Base-by-base conservation (phyloP, 1,140 invertebrate species). In the Mesaphorura yosii region DNA sequence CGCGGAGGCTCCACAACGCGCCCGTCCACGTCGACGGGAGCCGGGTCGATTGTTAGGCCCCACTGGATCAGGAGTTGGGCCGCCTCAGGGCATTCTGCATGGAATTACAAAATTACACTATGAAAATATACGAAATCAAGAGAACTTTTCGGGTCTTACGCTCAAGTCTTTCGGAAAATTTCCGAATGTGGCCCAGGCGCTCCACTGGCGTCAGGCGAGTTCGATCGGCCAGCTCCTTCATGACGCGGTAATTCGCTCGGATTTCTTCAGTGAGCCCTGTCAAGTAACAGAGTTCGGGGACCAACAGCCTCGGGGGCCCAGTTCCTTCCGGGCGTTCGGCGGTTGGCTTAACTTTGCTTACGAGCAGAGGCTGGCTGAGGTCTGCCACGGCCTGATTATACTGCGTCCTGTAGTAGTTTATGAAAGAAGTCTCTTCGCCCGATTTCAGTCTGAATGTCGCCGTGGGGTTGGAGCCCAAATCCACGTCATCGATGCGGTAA, bases 321-420 rank as follows among this genome's bases (percentile, higher is more conserved):
- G 29, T n/a, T 26, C 57, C 57, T 1, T 48, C 22, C 23, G 23
- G 48, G n/a, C 40, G 25, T 20, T 62, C 59, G 19, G 31, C 45
- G 14, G 51, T 55, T n/a, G n/a, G n/a, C 14, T 52, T 58, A 0
- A 57, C 52, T 1, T 46, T 34, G 19, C 44, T 52, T 3, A 59
- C 40, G 3, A 63, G 41, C 1, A 63, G 27, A 2, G 61, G 58
- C 34, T 63, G 61, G 1, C 44, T 20, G 0, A 44, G 0, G 37
- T 60, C 51, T 53, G 67, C 69, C 28, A 96, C 89, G 1, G 72
- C 66, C n/a, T 92, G 78, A 23, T 73, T 67, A 66, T 81, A 80
- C 22, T 76, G 68, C 12, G 74, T 73, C 64, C 77, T 76, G 60
- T 92, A 94, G 68, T 95, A 96, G 2, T 92, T 78, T 2, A 78